These are phyloP conservation scores for Cyclopterus lumpus DNA, from an alignment of 2,797 vertebrate species.

Conservation along the genomic window DNA sequence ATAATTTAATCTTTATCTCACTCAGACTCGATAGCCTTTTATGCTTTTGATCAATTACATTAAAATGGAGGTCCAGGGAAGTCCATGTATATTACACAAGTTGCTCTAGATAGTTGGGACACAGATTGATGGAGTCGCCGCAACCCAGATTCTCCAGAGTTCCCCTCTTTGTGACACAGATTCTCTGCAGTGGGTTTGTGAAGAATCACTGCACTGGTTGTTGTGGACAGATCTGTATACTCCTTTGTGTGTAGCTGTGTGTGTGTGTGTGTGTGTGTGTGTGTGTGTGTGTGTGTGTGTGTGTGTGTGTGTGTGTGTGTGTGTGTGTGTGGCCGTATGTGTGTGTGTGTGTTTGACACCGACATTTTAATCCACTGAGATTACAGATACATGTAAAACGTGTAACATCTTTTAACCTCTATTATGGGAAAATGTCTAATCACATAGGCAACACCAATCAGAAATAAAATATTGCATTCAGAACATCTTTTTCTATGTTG, in stretches of 20 bases:
- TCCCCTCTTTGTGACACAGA: conserved; percentile 41
- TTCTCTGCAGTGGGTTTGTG: conserved; percentile 24
- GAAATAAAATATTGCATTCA: conserved; percentile 1
- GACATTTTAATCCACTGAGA: background rate
- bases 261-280: conserved; percentile 6
- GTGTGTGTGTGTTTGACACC: background rate
- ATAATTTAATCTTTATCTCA: conserved; percentile 66
- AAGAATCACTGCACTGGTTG: conserved; percentile 21
- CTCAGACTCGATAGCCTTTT: conserved; percentile 63
- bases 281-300: conserved; percentile 5
- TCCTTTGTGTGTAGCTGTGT: background rate
- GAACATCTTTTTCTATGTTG: background rate
- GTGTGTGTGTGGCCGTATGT: too few species aligned
- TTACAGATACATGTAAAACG: background rate
- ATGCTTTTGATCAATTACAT: conserved; percentile 68
- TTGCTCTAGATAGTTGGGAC: conserved; percentile 33
- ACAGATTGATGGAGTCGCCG: conserved; percentile 43
- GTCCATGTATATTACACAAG: conserved; percentile 51
- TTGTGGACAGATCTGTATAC: conserved; percentile 20
- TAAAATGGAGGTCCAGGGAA: conserved; percentile 54
- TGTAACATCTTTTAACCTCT: background rate
- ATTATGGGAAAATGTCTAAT: background rate
- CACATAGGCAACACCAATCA: background rate
- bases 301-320: conserved; percentile 18
- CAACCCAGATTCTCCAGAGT: conserved; percentile 48